Evolutionary conservation across 2,797 vertebrate species (phyloP), one percentile per base, ranked within the genome.

Genomic region (Vespertilio murinus): DNA sequence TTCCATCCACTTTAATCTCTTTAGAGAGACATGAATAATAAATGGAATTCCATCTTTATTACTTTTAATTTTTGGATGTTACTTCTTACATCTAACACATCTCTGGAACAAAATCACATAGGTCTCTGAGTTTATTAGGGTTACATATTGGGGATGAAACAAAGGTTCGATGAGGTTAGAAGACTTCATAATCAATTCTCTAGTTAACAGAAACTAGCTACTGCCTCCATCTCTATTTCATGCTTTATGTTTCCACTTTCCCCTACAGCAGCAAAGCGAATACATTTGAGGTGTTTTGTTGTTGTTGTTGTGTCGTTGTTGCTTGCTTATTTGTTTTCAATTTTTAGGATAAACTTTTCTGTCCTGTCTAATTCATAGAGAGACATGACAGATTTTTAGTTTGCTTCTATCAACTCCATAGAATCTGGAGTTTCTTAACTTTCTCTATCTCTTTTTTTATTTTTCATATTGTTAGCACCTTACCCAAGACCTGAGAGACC

Each of bases 391-490:
- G 65, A 23, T 35, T 93, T 94, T 89, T 42, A 73, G 14, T 81
- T 91, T 91, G 54, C 14, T 33, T 81, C 59, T 95, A 70, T 80
- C 42, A 89, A 71, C 35, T 91, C 94, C 89, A 78, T 23, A 59
- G 1, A 8, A 65, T 91, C 83, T 80, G 40, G 59, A 85, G 16
- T 59, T 65, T 81, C 18, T 83, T 18, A 40, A 70, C 35, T 56
- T 83, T 40, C 8, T 73, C 77, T 54, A 42, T 84, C 83, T 95
- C 42, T 17, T 7, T 73, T 96, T 90, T 40, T 54, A 25, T 86
- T 71, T 95, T 88, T 9, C 49, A 70, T 93, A 64, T 82, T 91
- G 67, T 70, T 94, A 73, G 23, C 75, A 93, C 73, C 49, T 96
- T 65, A 75, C 4, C 12, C 2, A 10, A 92, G 77, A 92, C 33